A percentile compares a stretch with the other conserved stretches of the same genome.
phyloP scores from a whole-genome alignment of 1,140 invertebrate species.

The Leptinotarsa lineolata region DNA sequence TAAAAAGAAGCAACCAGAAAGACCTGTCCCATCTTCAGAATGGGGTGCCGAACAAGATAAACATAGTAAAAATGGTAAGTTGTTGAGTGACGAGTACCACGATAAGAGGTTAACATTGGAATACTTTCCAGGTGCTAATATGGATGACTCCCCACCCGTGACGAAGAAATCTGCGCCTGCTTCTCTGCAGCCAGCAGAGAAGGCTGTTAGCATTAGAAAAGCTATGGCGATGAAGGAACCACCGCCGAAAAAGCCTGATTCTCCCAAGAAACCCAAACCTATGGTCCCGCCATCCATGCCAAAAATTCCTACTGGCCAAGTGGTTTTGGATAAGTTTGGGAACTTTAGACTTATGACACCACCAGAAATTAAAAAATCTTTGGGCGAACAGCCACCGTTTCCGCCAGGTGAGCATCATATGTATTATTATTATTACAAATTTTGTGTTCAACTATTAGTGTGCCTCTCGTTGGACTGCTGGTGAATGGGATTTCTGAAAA shows the following conservation, averaged over 20 bases:
- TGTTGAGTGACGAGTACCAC: background rate
- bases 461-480: background rate
- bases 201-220: conserved; percentile 62
- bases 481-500: conserved; percentile 1
- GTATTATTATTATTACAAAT: too few relatives aligned
- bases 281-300: conserved; percentile 45
- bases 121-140: conserved; percentile 11
- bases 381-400: conserved; percentile 10
- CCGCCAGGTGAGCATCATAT: conserved; percentile 8
- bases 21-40: conserved; percentile 33
- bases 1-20: conserved; percentile 49
- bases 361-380: conserved; percentile 59
- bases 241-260: conserved; percentile 57
- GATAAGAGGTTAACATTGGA: background rate
- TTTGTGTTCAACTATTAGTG: background rate
- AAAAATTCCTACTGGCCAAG: conserved; percentile 52
- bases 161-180: conserved; percentile 20
- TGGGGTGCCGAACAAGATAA: conserved; percentile 34
- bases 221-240: conserved; percentile 62
- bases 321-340: conserved; percentile 70
- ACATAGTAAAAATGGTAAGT: conserved; percentile 10
- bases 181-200: conserved; percentile 55
- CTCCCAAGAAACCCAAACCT: conserved; percentile 48
- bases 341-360: conserved; percentile 62
- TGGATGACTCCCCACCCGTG: conserved; percentile 28